Conservation (phyloP, 2,113 vertebrate genomes). For the Bubo bubo region DNA sequence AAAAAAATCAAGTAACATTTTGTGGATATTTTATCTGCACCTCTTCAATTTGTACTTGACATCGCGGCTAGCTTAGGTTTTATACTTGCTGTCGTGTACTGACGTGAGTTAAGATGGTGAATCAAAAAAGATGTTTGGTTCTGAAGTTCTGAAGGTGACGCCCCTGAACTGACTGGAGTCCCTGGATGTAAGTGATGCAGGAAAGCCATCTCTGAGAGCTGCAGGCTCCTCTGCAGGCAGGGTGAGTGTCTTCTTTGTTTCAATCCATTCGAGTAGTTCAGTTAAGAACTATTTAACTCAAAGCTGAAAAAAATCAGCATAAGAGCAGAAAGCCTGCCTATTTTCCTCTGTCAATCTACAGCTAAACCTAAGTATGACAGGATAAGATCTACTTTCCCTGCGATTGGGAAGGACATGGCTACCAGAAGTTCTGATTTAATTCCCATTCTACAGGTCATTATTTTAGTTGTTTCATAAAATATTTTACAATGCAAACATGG, state of each 20-base stretch:
- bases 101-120: neutral
- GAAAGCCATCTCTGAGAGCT: neutral
- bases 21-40: neutral
- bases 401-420: neutral
- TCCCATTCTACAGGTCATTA: neutral
- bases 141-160: neutral
- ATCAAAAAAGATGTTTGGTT: neutral
- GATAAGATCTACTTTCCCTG: neutral
- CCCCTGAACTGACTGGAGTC: neutral
- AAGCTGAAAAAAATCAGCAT: slow-evolving; percentile 1
- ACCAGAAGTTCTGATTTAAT: neutral
- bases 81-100: neutral
- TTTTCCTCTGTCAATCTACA: neutral
- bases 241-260: slow-evolving; percentile 22
- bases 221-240: neutral
- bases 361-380: neutral
- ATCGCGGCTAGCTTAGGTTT: neutral
- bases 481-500: neutral
- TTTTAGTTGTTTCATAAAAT: neutral
- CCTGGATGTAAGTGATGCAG: neutral
- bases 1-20: neutral
- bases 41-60: neutral
- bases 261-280: neutral
- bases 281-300: neutral
- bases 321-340: neutral